phyloP scores from a whole-genome alignment of 2,888 invertebrate species.

The Nymphalis c-album region DNA sequence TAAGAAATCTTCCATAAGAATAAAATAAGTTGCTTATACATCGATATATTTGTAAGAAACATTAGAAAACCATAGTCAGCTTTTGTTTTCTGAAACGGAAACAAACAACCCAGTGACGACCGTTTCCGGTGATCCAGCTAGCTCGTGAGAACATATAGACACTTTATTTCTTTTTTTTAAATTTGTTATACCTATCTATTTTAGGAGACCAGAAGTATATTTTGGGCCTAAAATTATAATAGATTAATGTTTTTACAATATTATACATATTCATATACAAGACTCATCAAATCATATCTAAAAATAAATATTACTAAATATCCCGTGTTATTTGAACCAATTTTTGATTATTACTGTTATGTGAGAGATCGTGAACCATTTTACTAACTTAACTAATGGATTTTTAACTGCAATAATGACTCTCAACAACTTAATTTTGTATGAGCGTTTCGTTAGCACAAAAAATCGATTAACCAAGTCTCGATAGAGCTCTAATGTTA shows the following conservation, averaged over 20 bases:
- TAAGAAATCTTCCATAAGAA: no score
- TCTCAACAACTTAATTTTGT: constrained; percentile 15
- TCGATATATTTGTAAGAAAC: constrained; percentile 36
- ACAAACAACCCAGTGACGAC: constrained; percentile 56
- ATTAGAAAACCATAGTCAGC: constrained; percentile 60
- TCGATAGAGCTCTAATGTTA: constrained; percentile 41
- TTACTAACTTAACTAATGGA: not conserved
- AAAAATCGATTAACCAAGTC: constrained; percentile 19
- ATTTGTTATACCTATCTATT: constrained; percentile 32
- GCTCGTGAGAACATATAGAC: constrained; percentile 57
- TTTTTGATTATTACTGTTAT: no score
- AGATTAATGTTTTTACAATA: no score
- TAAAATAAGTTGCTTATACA: no score
- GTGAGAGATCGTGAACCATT: no score
- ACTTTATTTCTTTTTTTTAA: constrained; percentile 35
- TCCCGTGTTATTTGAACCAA: no score
- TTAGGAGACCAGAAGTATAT: constrained; percentile 11
- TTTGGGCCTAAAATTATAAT: not conserved
- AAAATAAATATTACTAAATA: no score
- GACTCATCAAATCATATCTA: no score
- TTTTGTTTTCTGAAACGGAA: constrained; percentile 75
- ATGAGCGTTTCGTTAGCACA: constrained; percentile 10
- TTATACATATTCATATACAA: no score
- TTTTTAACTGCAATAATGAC: constrained; percentile 18
- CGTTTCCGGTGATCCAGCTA: constrained; percentile 68